Evolutionary conservation across 2,888 invertebrate genomes (phyloP), one percentile per base, ranked within the genome.

Genomic region (Anarsia innoxiella): DNA sequence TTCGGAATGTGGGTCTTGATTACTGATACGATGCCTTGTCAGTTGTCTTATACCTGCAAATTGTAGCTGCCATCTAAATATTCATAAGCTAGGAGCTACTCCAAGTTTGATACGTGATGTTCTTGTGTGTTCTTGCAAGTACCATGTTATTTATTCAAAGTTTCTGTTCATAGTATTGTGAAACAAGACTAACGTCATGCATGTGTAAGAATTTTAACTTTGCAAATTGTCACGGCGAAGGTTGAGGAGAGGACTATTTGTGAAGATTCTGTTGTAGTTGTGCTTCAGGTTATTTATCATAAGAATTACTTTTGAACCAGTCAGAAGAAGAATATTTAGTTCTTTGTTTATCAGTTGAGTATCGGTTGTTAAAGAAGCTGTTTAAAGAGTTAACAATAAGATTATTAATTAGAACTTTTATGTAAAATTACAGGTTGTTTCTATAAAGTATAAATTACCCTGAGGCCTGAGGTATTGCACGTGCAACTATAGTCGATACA

Each of bases 351-450:
- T 23, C 8, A 23, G 13, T 23, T 1, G 13, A 12, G 31, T 16
- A 31, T 31, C n/a, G 30, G 31, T 30, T 36, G 25, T 37, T 29
- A 26, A 27, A 41, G 45, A 43, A 39, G 37, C 19, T 23, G 31
- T 34, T 33, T 38, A 41, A 37, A 31, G 23, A 12, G 14, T 28
- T 31, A 48, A 51, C 49, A 51, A 53, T 46, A 44, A 32, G 28
- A 45, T 40, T 47, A 41, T 25, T 37, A 31, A 48, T 45, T 46
- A 41, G 36, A 37, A 23, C 29, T 31, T 39, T 38, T 36, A 36
- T 27, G 12, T n/a, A 11, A 39, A 31, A 39, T 39, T 39, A 30
- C 28, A 34, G 34, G 30, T 39, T 35, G 23, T n/a, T 29, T 23
- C 25, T 15, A 23, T 31, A 16, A 12, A 26, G 11, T 15, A 27